These are phyloP conservation scores for Rhombomys opimus DNA, from an alignment of 2,113 vertebrate genomes.

Conservation along the genomic window DNA sequence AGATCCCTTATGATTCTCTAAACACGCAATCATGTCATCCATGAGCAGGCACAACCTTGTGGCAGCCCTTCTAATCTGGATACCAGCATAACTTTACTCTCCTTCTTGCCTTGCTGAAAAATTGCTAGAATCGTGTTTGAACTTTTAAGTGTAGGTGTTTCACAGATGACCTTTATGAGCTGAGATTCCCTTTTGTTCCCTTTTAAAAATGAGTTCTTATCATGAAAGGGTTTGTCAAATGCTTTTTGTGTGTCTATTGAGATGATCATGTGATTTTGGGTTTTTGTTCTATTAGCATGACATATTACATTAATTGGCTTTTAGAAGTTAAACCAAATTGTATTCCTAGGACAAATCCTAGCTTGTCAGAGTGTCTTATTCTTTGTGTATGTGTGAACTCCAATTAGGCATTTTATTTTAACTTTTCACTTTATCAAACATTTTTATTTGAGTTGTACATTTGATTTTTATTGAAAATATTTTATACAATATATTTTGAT, in stretches of 20 bases:
- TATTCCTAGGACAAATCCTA: not conserved
- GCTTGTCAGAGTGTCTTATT: not conserved
- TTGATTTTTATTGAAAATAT: not conserved
- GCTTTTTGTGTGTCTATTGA: not conserved
- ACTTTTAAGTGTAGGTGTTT: not conserved
- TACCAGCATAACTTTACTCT: not conserved
- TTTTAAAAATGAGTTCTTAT: not conserved
- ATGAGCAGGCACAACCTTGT: not conserved
- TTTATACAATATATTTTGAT: not conserved
- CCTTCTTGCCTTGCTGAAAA: not conserved
- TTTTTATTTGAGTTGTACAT: not conserved
- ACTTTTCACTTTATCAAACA: not conserved
- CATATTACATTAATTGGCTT: not conserved
- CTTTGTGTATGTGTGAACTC: not conserved
- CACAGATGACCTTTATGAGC: not conserved
- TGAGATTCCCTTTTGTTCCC: not conserved
- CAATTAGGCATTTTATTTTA: not conserved
- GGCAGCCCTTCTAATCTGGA: not conserved
- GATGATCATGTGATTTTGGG: not conserved
- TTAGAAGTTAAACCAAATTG: slow-evolving; percentile 16
- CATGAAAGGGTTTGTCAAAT: not conserved
- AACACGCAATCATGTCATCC: not conserved
- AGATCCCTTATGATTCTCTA: not conserved
- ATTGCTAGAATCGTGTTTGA: not conserved
- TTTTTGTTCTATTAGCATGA: not conserved